phyloP scores from a whole-genome alignment of 2,888 invertebrate genomes.

The Clitarchus hookeri region DNA sequence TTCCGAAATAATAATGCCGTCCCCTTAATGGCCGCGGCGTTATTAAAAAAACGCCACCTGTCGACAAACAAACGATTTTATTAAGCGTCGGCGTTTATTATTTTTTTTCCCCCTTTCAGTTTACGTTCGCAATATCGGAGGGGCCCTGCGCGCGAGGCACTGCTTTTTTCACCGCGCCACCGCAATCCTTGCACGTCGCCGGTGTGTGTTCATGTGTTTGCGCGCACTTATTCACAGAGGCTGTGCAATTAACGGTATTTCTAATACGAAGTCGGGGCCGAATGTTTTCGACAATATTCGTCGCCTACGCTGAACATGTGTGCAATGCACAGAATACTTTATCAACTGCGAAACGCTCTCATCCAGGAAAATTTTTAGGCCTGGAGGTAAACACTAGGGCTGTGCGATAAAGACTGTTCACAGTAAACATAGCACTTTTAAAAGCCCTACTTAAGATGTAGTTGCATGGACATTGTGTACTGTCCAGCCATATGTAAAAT shows the following conservation, averaged over 20 bases:
- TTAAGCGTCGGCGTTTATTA: slow-evolving; percentile 1
- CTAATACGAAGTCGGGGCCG: neutral
- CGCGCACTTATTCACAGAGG: neutral
- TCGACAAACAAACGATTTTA: slow-evolving; percentile 14
- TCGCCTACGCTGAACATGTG: neutral
- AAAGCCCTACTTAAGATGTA: no score
- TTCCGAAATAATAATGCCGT: neutral
- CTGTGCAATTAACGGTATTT: neutral
- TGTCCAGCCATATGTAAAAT: no score
- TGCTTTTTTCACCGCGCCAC: neutral
- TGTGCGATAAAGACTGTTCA: no score
- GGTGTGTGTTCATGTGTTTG: neutral
- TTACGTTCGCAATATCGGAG: neutral
- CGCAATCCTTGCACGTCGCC: neutral
- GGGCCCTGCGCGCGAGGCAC: neutral
- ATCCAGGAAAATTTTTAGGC: no score
- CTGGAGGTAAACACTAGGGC: no score
- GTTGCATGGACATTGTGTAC: no score
- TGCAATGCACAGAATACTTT: neutral
- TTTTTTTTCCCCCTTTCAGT: neutral
- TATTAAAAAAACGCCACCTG: slow-evolving; percentile 14
- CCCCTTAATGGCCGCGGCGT: neutral
- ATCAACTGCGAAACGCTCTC: no score
- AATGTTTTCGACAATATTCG: neutral
- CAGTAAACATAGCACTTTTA: no score